Conservation (phyloP, 2,113 vertebrate species). For the Callospermophilus lateralis region DNA sequence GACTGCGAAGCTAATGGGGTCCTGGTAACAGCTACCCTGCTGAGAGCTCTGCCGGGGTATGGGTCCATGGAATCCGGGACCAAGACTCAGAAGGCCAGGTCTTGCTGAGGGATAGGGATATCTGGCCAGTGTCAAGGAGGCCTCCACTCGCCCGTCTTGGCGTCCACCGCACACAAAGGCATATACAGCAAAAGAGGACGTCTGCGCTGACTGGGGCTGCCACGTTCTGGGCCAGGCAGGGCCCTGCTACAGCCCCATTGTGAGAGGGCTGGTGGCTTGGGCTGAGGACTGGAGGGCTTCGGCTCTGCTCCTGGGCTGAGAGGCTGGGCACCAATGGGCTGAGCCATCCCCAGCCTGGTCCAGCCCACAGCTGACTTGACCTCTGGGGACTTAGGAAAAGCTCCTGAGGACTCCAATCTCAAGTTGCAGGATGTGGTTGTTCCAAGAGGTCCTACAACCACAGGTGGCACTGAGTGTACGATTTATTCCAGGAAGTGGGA, state of each 20-base stretch:
- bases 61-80: not conserved
- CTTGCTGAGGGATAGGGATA: not conserved
- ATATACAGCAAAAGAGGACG: too few species aligned
- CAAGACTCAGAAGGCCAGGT: not conserved
- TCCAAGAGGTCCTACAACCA: not conserved
- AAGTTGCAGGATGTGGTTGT: not conserved
- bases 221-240: not conserved
- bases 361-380: not conserved
- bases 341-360: not conserved
- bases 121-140: fast-evolving
- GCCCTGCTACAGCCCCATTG: not conserved
- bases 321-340: not conserved
- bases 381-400: not conserved
- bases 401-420: too few species aligned
- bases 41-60: not conserved
- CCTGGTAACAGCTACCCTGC: not conserved
- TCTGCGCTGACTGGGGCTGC: not conserved
- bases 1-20: not conserved
- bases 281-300: not conserved
- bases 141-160: not conserved
- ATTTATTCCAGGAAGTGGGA: not conserved
- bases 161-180: not conserved
- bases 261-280: not conserved
- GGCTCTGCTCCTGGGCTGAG: not conserved
- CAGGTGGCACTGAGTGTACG: not conserved